Evolutionary conservation across 2,797 vertebrate genomes (phyloP).

Genomic region (Fistularia tabacaria): DNA sequence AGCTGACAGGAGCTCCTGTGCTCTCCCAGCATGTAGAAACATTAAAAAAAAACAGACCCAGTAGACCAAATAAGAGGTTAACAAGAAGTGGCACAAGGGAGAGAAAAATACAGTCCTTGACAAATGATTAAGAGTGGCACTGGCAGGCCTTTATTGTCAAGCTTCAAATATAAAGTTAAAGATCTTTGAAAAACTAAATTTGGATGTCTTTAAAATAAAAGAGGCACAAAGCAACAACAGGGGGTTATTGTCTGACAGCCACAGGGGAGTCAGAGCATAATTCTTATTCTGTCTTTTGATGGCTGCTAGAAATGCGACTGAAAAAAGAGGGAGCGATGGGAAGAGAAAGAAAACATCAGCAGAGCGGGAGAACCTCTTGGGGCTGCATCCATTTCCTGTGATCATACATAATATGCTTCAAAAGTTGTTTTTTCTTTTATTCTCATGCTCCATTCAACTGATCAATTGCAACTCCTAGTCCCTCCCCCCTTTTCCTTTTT

Average conservation of each 20-base stretch:
- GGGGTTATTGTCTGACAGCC: slow-evolving; percentile 98
- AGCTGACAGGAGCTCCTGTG: slow-evolving; percentile 87
- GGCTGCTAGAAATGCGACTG: slow-evolving; percentile 92
- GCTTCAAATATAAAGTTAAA: slow-evolving; percentile 99
- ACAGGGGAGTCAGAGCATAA: slow-evolving; percentile 94
- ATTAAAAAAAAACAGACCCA: slow-evolving; percentile 79
- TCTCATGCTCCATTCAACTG: slow-evolving; percentile 94
- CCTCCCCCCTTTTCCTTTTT: slow-evolving; percentile 72
- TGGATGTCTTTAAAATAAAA: slow-evolving; percentile 99
- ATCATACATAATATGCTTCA: slow-evolving; percentile 99
- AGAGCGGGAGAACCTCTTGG: slow-evolving; percentile 85
- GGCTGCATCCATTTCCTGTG: slow-evolving; percentile 99
- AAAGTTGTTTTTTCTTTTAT: slow-evolving; percentile 91
- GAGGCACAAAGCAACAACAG: slow-evolving; percentile 99
- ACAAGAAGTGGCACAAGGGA: slow-evolving; percentile 92
- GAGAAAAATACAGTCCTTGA: slow-evolving; percentile 85
- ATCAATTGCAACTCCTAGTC: slow-evolving; percentile 94
- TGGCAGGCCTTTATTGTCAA: slow-evolving; percentile 95
- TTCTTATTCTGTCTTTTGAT: slow-evolving; percentile 99
- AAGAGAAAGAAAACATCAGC: slow-evolving; percentile 59
- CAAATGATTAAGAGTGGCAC: slow-evolving; percentile 93
- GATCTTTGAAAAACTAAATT: slow-evolving; percentile 92
- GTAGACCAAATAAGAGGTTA: slow-evolving; percentile 94
- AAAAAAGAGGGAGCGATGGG: slow-evolving; percentile 63
- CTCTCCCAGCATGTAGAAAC: slow-evolving; percentile 78